phyloP scores from a whole-genome alignment of 2,113 vertebrate species.

The Saguinus midas region DNA sequence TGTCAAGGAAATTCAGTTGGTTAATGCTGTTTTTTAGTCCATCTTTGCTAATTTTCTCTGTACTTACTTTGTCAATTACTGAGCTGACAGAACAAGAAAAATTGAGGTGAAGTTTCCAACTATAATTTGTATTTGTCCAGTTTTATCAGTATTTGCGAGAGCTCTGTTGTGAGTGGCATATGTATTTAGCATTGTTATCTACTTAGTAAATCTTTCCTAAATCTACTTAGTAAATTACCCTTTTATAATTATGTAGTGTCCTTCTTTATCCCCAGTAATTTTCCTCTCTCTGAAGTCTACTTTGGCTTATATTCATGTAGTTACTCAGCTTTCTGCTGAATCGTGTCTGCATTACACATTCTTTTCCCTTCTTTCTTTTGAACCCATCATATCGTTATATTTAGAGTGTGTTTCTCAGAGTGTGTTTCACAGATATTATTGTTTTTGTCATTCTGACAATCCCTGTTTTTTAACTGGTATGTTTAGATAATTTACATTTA shows the following conservation, averaged over 20 bases:
- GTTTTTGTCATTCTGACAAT: neutral
- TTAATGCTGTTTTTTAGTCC: neutral
- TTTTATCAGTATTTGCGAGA: neutral
- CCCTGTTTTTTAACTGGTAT: neutral
- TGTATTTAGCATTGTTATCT: neutral
- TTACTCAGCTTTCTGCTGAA: neutral
- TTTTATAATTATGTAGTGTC: neutral
- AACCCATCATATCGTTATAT: neutral
- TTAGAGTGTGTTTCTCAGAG: neutral
- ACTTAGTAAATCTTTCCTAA: too few species aligned
- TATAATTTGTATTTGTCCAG: neutral
- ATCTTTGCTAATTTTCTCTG: conserved; percentile 22
- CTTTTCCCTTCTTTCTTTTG: neutral
- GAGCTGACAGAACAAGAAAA: neutral
- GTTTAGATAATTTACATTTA: neutral
- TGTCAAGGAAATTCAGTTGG: neutral
- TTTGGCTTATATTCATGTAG: neutral
- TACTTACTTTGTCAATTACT: neutral
- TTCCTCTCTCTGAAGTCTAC: neutral
- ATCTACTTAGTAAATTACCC: neutral
- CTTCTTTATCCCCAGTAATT: neutral
- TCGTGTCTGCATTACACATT: neutral
- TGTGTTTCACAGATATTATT: too few species aligned
- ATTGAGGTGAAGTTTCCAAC: neutral
- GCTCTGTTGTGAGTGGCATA: neutral